Evolutionary conservation across 2,888 invertebrate species (phyloP).

Genomic region (Tiliacea aurago): DNA sequence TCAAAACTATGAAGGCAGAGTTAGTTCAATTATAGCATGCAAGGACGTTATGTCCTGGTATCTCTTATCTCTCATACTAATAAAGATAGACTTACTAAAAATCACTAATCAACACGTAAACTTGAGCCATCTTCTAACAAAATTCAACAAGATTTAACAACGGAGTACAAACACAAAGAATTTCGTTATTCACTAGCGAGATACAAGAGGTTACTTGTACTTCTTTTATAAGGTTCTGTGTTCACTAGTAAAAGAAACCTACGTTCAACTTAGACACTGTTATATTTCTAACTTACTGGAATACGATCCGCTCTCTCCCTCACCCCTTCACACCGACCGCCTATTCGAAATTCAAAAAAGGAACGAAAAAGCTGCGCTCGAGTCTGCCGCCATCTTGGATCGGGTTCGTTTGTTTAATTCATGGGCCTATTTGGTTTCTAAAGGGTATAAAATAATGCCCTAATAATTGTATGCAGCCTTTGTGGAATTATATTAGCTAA

Average conservation of each 20-base stretch:
- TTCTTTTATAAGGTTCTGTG: background rate
- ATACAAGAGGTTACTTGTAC: no score
- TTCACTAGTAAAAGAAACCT: conserved; percentile 32
- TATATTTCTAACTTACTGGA: conserved; percentile 63
- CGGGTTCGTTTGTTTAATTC: conserved; percentile 68
- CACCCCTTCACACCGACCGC: conserved; percentile 66
- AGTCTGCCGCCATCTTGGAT: conserved; percentile 80
- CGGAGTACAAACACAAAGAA: conserved; percentile 23
- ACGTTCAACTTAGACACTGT: conserved; percentile 58
- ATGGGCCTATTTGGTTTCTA: conserved; percentile 54
- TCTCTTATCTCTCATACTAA: background rate
- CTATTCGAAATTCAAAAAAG: conserved; percentile 85
- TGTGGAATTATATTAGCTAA: conserved; percentile 61
- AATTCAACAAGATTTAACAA: background rate
- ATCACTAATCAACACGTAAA: background rate
- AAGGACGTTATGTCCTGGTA: no score
- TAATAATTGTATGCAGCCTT: conserved; percentile 56
- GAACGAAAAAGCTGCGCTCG: conserved; percentile 80
- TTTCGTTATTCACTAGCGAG: conserved; percentile 1
- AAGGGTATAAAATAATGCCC: conserved; percentile 57
- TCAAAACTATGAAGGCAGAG: background rate
- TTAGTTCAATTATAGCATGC: background rate
- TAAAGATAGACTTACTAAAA: background rate
- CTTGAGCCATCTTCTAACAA: background rate
- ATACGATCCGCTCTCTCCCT: conserved; percentile 62